phyloP scores from a whole-genome alignment of 1,140 invertebrate species.

The Holcopasites calliopsidis region DNA sequence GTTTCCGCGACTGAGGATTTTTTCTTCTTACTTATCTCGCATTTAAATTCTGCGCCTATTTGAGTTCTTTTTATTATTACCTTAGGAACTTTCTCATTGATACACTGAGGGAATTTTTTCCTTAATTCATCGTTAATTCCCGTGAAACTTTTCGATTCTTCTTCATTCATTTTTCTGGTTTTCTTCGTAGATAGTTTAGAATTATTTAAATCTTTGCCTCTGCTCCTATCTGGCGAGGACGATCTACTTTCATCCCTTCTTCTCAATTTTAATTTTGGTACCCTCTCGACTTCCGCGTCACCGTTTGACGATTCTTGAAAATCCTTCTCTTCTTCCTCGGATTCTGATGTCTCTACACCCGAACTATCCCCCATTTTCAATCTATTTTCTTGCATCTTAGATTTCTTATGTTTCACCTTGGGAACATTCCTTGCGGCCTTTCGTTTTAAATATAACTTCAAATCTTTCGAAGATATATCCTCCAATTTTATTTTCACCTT shows the following conservation, averaged over 20 bases:
- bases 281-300: slow-evolving; percentile 50
- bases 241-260: slow-evolving; percentile 56
- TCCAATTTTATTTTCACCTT: slow-evolving; percentile 78
- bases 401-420: slow-evolving; percentile 72
- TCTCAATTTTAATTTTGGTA: slow-evolving; percentile 68
- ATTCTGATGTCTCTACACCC: not conserved
- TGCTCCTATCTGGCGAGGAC: slow-evolving; percentile 21
- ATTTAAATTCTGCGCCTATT: slow-evolving; percentile 76
- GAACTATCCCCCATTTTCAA: slow-evolving; percentile 10
- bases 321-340: not conserved
- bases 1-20: slow-evolving; percentile 59
- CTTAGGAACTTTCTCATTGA: slow-evolving; percentile 74
- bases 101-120: slow-evolving; percentile 37
- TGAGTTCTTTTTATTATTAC: slow-evolving; percentile 77
- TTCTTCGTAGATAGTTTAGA: slow-evolving; percentile 31
- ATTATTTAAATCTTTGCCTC: slow-evolving; percentile 30
- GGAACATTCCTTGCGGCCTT: slow-evolving; percentile 64
- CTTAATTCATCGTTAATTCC: slow-evolving; percentile 42
- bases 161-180: slow-evolving; percentile 20
- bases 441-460: slow-evolving; percentile 54
- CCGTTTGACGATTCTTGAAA: not conserved
- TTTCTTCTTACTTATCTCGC: slow-evolving; percentile 74
- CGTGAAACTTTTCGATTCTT: slow-evolving; percentile 12
- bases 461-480: slow-evolving; percentile 59
- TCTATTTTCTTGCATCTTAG: slow-evolving; percentile 36